Conservation (phyloP, 2,797 vertebrate species). For the Fundulus diaphanus region DNA sequence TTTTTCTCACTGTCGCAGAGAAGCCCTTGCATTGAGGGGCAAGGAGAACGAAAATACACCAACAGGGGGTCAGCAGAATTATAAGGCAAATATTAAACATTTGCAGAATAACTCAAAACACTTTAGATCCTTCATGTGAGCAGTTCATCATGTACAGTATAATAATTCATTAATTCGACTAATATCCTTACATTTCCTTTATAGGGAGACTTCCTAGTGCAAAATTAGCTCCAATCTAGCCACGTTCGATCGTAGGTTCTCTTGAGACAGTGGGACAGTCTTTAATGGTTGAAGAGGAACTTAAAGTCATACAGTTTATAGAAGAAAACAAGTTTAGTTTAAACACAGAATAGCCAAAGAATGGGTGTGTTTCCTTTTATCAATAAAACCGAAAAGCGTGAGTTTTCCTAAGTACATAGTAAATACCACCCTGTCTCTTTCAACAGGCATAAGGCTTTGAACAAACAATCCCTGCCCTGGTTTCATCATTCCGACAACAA, state of each 20-base stretch:
- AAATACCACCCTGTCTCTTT: conserved; percentile 6
- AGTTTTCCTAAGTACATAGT: background rate
- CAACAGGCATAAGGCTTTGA: background rate
- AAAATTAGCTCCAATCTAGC: background rate
- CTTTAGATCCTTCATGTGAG: too few species aligned
- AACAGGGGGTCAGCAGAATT: background rate
- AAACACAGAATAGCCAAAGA: background rate
- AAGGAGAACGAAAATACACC: background rate
- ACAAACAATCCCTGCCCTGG: background rate
- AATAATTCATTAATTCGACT: too few species aligned
- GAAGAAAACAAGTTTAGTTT: conserved; percentile 4
- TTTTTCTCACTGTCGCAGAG: too few species aligned
- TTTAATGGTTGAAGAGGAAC: background rate
- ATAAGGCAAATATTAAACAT: background rate
- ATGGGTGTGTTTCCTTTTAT: conserved; percentile 6
- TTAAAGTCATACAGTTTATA: background rate
- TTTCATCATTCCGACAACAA: conserved; percentile 1
- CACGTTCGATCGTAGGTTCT: background rate
- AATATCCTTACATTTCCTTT: background rate
- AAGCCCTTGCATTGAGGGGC: background rate
- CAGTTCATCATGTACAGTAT: too few species aligned
- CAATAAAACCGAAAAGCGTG: conserved; percentile 1
- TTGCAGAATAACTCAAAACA: background rate
- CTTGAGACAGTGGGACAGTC: background rate
- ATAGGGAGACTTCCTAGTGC: background rate